These are phyloP conservation scores for Listronotus bonariensis DNA, from an alignment of 1,140 invertebrate species.

Conservation along the genomic window DNA sequence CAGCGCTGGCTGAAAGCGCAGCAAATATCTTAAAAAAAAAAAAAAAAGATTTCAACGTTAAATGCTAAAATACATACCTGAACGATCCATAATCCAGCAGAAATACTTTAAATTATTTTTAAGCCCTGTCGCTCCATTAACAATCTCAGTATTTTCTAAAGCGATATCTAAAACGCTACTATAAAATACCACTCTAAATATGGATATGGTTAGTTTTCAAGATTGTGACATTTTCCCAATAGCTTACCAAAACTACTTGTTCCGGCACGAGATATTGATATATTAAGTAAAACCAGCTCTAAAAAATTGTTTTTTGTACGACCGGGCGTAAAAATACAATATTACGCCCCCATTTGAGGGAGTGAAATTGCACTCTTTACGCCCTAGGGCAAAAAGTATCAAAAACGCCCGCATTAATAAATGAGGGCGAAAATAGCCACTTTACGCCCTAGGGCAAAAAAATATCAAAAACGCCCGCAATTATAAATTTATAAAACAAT, in stretches of 20 bases:
- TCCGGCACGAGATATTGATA: not conserved
- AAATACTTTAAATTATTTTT: not conserved
- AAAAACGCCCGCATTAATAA: too few relatives aligned
- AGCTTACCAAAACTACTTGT: not conserved
- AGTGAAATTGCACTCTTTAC: too few relatives aligned
- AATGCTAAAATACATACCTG: not conserved
- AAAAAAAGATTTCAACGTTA: not conserved
- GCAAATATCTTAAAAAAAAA: not conserved
- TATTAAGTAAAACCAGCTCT: not conserved
- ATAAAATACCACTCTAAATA: not conserved
- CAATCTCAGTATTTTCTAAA: slow-evolving; percentile 1
- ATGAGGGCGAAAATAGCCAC: too few relatives aligned
- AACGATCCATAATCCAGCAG: not conserved
- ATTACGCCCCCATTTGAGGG: too few relatives aligned
- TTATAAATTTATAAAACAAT: too few relatives aligned
- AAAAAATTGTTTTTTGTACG: too few relatives aligned
- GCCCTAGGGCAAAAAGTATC: too few relatives aligned
- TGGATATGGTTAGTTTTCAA: not conserved
- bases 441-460: too few relatives aligned
- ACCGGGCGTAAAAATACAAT: too few relatives aligned
- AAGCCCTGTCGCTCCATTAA: not conserved
- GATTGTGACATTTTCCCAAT: not conserved
- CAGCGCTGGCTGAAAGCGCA: too few relatives aligned
- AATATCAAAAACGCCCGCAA: too few relatives aligned
- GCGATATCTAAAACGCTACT: not conserved